Percentiles rank a stretch among this genome's conserved stretches.
phyloP scores from a whole-genome alignment of 2,113 vertebrate genomes.

The Canis aureus region DNA sequence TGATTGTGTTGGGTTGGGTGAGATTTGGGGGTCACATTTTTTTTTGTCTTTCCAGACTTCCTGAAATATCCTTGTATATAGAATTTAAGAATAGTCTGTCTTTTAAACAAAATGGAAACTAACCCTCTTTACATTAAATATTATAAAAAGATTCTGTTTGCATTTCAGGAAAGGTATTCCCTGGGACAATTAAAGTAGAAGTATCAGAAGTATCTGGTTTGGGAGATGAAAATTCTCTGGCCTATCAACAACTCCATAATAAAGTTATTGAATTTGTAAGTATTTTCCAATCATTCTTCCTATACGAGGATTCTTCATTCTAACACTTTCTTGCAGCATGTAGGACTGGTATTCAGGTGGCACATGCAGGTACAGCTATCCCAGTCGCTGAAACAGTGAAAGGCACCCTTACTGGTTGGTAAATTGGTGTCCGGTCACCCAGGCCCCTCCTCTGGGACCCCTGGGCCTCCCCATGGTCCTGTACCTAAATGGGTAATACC shows the following conservation, averaged over 20 bases:
- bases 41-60: neutral
- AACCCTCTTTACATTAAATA: neutral
- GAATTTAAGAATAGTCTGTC: neutral
- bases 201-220: rapidly evolving
- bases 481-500: neutral
- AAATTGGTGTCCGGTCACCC: too few relatives aligned
- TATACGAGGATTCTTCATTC: neutral
- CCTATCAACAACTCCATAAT: rapidly evolving
- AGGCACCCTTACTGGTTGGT: neutral
- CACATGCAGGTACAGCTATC: neutral
- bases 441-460: neutral
- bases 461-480: neutral
- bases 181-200: rapidly evolving
- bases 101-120: conserved; percentile 17
- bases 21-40: neutral
- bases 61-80: neutral
- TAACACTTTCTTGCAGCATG: neutral
- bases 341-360: neutral
- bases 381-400: neutral
- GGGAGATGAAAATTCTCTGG: rapidly evolving
- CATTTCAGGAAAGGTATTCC: conserved; percentile 81
- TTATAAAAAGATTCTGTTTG: conserved; percentile 64
- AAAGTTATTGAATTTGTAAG: neutral
- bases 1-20: neutral
- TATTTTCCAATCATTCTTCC: conserved; percentile 22